Evolutionary conservation across 2,888 invertebrate genomes (phyloP).

Genomic region (Zygaena filipendulae): DNA sequence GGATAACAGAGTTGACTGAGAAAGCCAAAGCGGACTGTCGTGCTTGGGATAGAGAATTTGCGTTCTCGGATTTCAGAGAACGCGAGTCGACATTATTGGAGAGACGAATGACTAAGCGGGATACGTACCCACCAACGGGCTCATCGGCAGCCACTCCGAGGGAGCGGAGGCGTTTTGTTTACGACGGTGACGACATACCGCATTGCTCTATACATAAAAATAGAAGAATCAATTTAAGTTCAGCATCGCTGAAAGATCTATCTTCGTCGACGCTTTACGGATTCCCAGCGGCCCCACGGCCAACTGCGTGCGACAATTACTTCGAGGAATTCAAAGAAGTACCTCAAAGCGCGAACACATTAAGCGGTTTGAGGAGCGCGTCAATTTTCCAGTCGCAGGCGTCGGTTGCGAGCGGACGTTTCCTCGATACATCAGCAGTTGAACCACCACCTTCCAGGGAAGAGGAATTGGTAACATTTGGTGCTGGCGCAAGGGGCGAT

Average conservation of each 20-base stretch:
- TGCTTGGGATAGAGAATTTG: constrained; percentile 62
- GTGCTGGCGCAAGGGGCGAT: constrained; percentile 63
- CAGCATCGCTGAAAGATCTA: constrained; percentile 69
- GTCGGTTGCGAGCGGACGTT: constrained; percentile 76
- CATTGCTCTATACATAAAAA: constrained; percentile 70
- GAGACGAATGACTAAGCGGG: constrained; percentile 56
- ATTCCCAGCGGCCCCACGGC: constrained; percentile 72
- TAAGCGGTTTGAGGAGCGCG: constrained; percentile 55
- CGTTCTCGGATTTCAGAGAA: constrained; percentile 58
- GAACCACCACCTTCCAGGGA: constrained; percentile 73
- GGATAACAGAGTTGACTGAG: constrained; percentile 63
- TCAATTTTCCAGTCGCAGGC: constrained; percentile 62
- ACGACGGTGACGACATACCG: constrained; percentile 68
- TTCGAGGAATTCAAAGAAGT: constrained; percentile 67
- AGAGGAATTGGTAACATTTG: constrained; percentile 79
- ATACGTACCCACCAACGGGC: constrained; percentile 52
- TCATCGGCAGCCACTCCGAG: constrained; percentile 58
- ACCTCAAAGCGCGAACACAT: constrained; percentile 60
- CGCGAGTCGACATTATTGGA: constrained; percentile 50
- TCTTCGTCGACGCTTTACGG: constrained; percentile 69
- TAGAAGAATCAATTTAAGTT: constrained; percentile 57
- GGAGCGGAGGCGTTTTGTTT: constrained; percentile 72
- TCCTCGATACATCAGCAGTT: constrained; percentile 73
- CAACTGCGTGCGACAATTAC: constrained; percentile 70
- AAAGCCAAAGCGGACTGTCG: constrained; percentile 58